Conservation (phyloP, 2,888 invertebrate genomes). For the Phytoseiulus persimilis region DNA sequence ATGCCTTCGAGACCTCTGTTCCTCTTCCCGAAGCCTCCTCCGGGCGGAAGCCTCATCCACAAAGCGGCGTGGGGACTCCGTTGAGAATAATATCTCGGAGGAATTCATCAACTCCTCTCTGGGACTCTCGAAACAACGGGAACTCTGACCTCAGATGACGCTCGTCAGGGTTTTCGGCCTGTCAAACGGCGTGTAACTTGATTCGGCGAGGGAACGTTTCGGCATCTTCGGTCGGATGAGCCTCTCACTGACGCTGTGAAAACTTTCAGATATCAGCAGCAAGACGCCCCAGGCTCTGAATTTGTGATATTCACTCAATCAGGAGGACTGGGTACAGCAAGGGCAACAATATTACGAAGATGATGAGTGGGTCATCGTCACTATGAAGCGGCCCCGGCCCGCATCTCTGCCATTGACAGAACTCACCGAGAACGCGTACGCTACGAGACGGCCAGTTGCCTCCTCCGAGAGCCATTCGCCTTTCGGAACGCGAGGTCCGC, state of each 20-base stretch:
- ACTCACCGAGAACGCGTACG: not conserved
- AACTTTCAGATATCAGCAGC: conserved; percentile 5
- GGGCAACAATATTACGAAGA: conserved; percentile 23
- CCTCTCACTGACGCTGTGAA: not conserved
- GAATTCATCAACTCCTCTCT: too few relatives aligned
- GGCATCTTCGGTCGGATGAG: not conserved
- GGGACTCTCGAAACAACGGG: too few relatives aligned
- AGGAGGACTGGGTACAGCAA: conserved; percentile 25
- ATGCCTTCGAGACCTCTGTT: too few relatives aligned
- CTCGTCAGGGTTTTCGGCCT: too few relatives aligned
- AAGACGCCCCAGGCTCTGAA: not conserved
- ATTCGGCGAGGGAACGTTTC: too few relatives aligned
- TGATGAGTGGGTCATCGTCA: conserved; percentile 34
- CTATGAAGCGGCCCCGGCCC: conserved; percentile 17
- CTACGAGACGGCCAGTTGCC: not conserved
- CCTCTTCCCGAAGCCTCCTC: too few relatives aligned
- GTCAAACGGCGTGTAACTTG: too few relatives aligned
- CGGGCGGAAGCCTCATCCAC: too few relatives aligned
- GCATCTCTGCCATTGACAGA: not conserved
- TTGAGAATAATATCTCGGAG: too few relatives aligned
- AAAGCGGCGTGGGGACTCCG: too few relatives aligned
- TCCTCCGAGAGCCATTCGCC: not conserved
- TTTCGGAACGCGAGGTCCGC: not conserved
- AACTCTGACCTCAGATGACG: too few relatives aligned
- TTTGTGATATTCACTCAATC: conserved; percentile 5